These are phyloP conservation scores for Vultur gryphus DNA, from an alignment of 2,797 vertebrate genomes.

Conservation along the genomic window DNA sequence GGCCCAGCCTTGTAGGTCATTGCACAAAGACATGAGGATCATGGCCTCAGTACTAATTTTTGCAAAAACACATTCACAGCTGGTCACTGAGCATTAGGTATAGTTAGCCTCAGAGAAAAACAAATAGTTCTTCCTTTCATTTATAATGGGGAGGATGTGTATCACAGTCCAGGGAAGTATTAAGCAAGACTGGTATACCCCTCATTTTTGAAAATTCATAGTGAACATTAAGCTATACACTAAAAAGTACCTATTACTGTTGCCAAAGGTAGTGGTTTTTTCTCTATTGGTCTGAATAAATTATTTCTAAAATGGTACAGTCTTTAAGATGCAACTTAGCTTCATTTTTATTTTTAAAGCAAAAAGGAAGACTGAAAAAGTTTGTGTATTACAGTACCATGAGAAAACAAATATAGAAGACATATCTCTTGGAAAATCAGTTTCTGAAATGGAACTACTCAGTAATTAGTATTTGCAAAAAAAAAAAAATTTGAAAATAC, in stretches of 20 bases:
- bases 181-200: not conserved
- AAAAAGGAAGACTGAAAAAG: not conserved
- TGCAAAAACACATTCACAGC: not conserved
- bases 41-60: not conserved
- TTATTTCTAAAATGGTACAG: not conserved
- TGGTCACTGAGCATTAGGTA: not conserved
- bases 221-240: not conserved
- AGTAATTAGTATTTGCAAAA: not conserved
- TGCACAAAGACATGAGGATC: not conserved
- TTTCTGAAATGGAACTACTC: not conserved
- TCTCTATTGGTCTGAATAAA: not conserved
- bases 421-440: not conserved
- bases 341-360: not conserved
- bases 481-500: not conserved
- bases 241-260: not conserved
- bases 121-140: not conserved
- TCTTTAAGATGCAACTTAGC: not conserved
- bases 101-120: not conserved
- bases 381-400: not conserved
- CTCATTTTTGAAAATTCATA: not conserved
- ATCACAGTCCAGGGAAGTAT: not conserved
- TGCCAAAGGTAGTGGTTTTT: not conserved
- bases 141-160: not conserved
- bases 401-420: not conserved
- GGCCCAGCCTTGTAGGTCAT: not conserved